A percentile compares a stretch with the other conserved stretches of the same genome.
phyloP scores from a whole-genome alignment of 2,797 vertebrate genomes.

The Cetoscarus ocellatus region DNA sequence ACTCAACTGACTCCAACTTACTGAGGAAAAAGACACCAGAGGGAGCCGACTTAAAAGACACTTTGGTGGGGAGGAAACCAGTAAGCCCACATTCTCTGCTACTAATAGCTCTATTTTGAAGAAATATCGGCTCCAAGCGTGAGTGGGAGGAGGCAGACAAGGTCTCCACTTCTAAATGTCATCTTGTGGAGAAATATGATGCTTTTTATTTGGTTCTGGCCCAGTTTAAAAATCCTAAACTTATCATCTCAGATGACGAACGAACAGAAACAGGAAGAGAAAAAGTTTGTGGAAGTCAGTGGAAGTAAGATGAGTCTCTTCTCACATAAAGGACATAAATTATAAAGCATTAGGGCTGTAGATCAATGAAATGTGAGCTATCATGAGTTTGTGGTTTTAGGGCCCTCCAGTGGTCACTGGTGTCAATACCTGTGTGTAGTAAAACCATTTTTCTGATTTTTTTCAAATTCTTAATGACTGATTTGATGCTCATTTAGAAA shows the following conservation, averaged over 20 bases:
- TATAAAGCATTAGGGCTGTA: slow-evolving; percentile 4
- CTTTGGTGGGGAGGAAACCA: slow-evolving; percentile 67
- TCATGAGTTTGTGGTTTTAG: slow-evolving; percentile 16
- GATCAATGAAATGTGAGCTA: not conserved
- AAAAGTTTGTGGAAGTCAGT: slow-evolving; percentile 9
- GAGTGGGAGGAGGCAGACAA: slow-evolving; percentile 67
- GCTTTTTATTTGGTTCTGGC: slow-evolving; percentile 57
- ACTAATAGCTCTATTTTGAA: slow-evolving; percentile 74
- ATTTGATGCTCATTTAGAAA: too few species aligned
- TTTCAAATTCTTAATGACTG: not conserved
- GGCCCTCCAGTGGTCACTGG: slow-evolving; percentile 61
- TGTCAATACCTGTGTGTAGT: not conserved
- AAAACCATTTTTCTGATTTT: not conserved
- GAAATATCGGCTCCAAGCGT: slow-evolving; percentile 60
- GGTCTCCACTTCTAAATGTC: slow-evolving; percentile 61
- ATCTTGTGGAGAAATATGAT: slow-evolving; percentile 44
- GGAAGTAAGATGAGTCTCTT: slow-evolving; percentile 24
- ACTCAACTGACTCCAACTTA: slow-evolving; percentile 72
- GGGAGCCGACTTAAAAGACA: slow-evolving; percentile 77
- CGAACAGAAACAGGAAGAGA: slow-evolving; percentile 23
- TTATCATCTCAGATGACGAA: slow-evolving; percentile 29
- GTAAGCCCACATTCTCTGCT: slow-evolving; percentile 63
- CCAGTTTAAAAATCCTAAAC: slow-evolving; percentile 51
- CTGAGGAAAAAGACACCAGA: slow-evolving; percentile 73
- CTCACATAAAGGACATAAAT: slow-evolving; percentile 22